Percentiles rank a stretch among this genome's conserved stretches.
Conservation (phyloP, 2,113 vertebrate genomes). For the Zootoca vivipara region DNA sequence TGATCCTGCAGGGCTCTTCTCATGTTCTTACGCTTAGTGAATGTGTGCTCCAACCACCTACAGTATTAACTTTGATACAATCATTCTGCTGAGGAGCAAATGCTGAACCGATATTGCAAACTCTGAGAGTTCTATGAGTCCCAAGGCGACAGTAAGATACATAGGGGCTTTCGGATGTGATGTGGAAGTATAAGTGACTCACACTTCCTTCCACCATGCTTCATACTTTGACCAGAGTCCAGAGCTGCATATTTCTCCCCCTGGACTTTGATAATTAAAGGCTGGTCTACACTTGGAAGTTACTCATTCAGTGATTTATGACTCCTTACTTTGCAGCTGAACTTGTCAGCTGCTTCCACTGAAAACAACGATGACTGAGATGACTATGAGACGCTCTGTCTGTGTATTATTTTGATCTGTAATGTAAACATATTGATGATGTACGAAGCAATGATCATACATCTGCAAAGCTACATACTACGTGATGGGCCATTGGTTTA, state of each 20-base stretch:
- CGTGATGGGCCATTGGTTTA: not conserved
- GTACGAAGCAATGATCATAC: not conserved
- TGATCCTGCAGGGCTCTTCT: no score
- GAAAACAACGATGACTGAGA: not conserved
- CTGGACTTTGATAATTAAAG: not conserved
- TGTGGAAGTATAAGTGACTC: not conserved
- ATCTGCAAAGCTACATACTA: not conserved
- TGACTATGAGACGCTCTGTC: not conserved
- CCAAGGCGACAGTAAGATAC: no score
- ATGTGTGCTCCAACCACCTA: no score
- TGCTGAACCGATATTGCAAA: no score
- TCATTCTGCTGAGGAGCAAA: not conserved
- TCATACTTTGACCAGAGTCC: not conserved
- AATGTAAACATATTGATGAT: not conserved
- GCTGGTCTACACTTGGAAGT: not conserved
- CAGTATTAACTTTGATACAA: not conserved
- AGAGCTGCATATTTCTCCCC: not conserved
- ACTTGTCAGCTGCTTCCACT: not conserved
- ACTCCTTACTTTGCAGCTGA: not conserved
- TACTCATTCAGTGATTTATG: not conserved
- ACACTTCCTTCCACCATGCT: not conserved
- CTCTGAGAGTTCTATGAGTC: no score
- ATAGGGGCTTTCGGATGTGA: not conserved
- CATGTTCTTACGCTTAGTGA: not conserved
- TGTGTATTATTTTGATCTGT: not conserved